These are phyloP conservation scores for Eumerus sabulonum DNA, from an alignment of 2,888 invertebrate genomes.

Conservation along the genomic window DNA sequence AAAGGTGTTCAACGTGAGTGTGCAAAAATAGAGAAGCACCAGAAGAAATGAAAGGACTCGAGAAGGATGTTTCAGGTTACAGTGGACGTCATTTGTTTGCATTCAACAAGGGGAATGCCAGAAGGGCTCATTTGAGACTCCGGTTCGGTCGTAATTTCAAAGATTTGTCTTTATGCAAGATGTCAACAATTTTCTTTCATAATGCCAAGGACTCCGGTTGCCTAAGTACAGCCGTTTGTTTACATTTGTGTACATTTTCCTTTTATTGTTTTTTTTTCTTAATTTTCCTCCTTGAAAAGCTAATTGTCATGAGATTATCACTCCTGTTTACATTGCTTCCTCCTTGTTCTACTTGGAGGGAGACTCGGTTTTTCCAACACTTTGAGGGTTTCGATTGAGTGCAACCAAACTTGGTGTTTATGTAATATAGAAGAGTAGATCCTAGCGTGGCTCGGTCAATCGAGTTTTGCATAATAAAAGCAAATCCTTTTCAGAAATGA, in stretches of 20 bases:
- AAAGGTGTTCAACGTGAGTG: slow-evolving; percentile 33
- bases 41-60: background rate
- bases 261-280: no score
- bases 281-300: slow-evolving; percentile 30
- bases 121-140: slow-evolving; percentile 22
- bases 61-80: slow-evolving; percentile 18
- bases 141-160: slow-evolving; percentile 19
- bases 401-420: no score
- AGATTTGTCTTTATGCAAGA: slow-evolving; percentile 34
- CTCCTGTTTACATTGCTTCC: slow-evolving; percentile 28
- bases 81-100: slow-evolving; percentile 4
- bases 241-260: slow-evolving; percentile 31
- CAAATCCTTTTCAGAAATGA: no score
- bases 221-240: slow-evolving; percentile 49
- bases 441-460: no score
- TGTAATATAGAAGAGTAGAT: no score
- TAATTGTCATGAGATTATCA: slow-evolving; percentile 19
- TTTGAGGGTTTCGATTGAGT: no score
- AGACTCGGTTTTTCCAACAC: background rate
- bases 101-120: slow-evolving; percentile 27
- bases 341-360: background rate
- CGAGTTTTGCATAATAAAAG: no score
- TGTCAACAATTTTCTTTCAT: slow-evolving; percentile 57
- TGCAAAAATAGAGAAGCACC: slow-evolving; percentile 11
- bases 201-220: slow-evolving; percentile 48